A percentile compares a stretch with the other conserved stretches of the same genome.
These are phyloP conservation scores for Limonius californicus DNA, from an alignment of 1,140 invertebrate species.

Conservation along the genomic window DNA sequence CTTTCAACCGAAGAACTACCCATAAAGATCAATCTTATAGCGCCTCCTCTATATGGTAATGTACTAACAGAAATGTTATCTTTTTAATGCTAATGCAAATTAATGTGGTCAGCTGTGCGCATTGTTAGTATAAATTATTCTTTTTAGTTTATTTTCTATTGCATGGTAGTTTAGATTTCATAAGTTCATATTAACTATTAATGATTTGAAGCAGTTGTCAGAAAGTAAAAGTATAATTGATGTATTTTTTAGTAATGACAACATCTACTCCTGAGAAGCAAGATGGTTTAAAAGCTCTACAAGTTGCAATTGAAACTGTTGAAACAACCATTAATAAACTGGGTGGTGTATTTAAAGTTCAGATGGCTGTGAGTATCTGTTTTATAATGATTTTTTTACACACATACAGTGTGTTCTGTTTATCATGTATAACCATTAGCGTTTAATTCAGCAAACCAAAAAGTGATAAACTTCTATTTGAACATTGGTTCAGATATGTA, in stretches of 20 bases:
- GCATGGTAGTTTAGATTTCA: background rate
- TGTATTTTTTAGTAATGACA: constrained; percentile 80
- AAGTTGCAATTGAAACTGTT: constrained; percentile 86
- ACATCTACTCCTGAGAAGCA: constrained; percentile 95
- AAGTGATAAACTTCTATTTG: no score
- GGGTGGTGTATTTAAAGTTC: constrained; percentile 91
- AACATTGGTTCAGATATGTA: no score
- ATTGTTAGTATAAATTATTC: no score
- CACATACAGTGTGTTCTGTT: no score
- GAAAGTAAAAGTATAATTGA: no score
- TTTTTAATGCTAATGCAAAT: no score
- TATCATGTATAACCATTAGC: no score
- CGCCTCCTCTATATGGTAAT: constrained; percentile 91
- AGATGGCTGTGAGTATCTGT: constrained; percentile 81
- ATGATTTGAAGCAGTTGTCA: no score
- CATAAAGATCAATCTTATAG: constrained; percentile 98
- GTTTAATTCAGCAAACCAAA: background rate
- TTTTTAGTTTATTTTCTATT: no score
- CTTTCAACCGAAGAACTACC: constrained; percentile 90
- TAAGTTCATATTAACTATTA: background rate
- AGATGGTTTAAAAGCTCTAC: constrained; percentile 85
- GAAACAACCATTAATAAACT: constrained; percentile 75
- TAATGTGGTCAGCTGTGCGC: no score
- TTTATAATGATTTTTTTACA: no score
- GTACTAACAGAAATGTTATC: no score